A percentile compares a stretch with the other conserved stretches of the same genome.
These are phyloP conservation scores for Leucopsar rothschildi DNA, from an alignment of 2,113 vertebrate genomes.

Conservation along the genomic window DNA sequence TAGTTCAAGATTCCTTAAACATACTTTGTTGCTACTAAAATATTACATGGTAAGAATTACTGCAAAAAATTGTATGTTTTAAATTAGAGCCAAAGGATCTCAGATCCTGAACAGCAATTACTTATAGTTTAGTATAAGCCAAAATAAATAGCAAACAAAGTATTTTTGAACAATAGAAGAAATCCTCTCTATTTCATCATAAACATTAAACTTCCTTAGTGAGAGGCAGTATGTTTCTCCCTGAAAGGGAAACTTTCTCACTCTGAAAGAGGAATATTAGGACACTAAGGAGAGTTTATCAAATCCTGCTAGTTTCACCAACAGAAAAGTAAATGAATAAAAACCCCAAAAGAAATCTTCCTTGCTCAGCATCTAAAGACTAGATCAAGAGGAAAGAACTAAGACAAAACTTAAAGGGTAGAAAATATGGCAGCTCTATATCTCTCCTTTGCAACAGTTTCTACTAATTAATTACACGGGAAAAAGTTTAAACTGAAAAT, in stretches of 20 bases:
- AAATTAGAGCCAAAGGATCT: not conserved
- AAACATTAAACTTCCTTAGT: not conserved
- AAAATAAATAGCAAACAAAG: not conserved
- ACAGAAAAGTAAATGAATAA: not conserved
- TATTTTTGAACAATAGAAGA: not conserved
- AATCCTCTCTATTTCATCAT: not conserved
- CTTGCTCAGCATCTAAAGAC: not conserved
- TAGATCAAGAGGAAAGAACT: not conserved
- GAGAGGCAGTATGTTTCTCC: not conserved
- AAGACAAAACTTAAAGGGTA: not conserved
- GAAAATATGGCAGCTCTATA: not conserved
- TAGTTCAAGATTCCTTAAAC: not conserved
- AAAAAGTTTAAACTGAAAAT: not conserved
- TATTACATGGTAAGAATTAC: not conserved
- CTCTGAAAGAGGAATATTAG: not conserved
- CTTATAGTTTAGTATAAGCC: not conserved
- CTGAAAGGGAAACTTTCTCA: not conserved
- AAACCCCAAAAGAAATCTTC: not conserved
- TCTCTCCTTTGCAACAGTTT: not conserved
- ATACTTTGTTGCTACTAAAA: not conserved
- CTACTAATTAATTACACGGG: not conserved
- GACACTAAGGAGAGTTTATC: not conserved
- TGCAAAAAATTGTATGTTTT: not conserved
- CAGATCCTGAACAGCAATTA: not conserved
- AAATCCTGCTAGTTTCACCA: not conserved